Conservation (phyloP, 1,140 invertebrate species). For the Euura lappo region DNA sequence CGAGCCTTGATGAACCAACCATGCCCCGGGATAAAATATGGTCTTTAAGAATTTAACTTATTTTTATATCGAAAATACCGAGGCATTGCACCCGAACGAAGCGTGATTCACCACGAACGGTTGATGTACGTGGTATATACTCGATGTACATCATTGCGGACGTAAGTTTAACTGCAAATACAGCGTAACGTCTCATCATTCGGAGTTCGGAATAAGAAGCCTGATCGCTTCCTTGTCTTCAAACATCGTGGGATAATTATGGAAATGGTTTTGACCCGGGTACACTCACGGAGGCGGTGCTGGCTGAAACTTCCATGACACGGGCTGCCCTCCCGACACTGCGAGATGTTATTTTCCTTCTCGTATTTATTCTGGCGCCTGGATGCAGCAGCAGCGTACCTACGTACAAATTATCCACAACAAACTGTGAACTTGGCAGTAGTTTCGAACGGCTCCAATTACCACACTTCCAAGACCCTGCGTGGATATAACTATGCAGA, state of each 20-base stretch:
- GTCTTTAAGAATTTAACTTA: no score
- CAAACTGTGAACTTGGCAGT: no score
- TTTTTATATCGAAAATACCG: no score
- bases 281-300: slow-evolving; percentile 38
- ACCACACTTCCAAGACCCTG: no score
- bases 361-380: slow-evolving; percentile 43
- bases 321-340: slow-evolving; percentile 18
- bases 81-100: background rate
- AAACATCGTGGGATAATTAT: slow-evolving; percentile 49
- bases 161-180: background rate
- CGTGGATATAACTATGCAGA: no score
- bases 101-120: background rate
- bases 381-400: no score
- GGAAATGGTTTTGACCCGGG: slow-evolving; percentile 50
- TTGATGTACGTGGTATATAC: background rate
- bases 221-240: slow-evolving; percentile 28
- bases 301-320: slow-evolving; percentile 7
- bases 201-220: background rate
- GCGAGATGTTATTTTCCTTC: slow-evolving; percentile 24
- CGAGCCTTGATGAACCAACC: no score
- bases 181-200: slow-evolving; percentile 1
- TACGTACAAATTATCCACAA: no score
- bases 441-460: no score
- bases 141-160: background rate
- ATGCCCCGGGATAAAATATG: no score